Percentiles rank a stretch among this genome's conserved stretches.
Evolutionary conservation across 2,797 vertebrate species (phyloP).

Genomic region (Trematomus bernacchii): DNA sequence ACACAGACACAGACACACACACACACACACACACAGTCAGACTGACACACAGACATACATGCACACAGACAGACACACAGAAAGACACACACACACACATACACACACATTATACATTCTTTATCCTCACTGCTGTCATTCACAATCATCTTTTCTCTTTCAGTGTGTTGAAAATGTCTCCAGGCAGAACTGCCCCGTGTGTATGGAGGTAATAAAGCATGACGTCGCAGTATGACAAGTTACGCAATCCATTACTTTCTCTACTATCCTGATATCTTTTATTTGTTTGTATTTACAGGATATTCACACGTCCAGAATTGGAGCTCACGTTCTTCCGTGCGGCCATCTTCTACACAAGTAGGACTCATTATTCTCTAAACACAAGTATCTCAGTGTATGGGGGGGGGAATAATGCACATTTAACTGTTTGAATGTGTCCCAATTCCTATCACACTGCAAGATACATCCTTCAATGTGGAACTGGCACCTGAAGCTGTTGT

Average conservation of each 20-base stretch:
- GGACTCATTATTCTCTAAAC: slow-evolving; percentile 25
- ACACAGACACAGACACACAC: no score
- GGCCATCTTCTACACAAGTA: slow-evolving; percentile 96
- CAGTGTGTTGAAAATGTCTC: slow-evolving; percentile 98
- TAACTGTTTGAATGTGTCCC: neutral
- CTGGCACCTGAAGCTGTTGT: neutral
- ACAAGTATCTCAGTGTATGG: neutral
- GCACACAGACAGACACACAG: no score
- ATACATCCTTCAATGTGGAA: neutral
- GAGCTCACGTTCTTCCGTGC: slow-evolving; percentile 92
- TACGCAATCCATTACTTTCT: neutral
- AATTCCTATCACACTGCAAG: neutral
- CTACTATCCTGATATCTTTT: neutral
- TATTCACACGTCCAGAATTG: slow-evolving; percentile 95
- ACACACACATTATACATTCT: neutral
- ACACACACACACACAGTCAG: no score
- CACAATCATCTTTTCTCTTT: slow-evolving; percentile 15
- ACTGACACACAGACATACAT: no score
- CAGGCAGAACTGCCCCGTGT: slow-evolving; percentile 96
- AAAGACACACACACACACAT: neutral
- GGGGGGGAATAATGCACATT: neutral
- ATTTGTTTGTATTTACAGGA: slow-evolving; percentile 82
- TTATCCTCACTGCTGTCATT: neutral
- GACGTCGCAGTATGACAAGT: neutral
- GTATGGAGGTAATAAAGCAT: slow-evolving; percentile 91